Conservation (phyloP, 35 echinoderm and acorn worm genomes). For the Stichopus chloronotus region DNA sequence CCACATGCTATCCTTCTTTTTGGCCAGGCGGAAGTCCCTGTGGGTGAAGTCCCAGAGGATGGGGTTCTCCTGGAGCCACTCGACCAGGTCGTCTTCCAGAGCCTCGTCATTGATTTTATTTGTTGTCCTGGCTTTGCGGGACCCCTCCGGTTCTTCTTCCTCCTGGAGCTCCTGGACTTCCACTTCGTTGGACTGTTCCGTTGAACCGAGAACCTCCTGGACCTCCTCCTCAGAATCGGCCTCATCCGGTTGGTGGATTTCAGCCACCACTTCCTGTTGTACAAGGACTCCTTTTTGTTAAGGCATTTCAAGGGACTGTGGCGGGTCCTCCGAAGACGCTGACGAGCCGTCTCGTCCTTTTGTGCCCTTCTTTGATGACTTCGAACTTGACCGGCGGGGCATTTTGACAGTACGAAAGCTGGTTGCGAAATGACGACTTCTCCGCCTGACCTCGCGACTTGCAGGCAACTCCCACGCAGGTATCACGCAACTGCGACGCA, state of each 20-base stretch:
- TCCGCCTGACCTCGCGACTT: no score
- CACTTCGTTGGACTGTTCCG: slow-evolving; percentile 11
- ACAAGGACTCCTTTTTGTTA: background rate
- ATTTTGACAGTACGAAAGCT: background rate
- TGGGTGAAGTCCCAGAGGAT: slow-evolving; percentile 62
- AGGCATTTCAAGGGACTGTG: background rate
- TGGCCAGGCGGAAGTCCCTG: slow-evolving; percentile 55
- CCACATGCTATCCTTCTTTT: slow-evolving; percentile 58
- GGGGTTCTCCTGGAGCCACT: slow-evolving; percentile 62
- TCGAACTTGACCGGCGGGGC: slow-evolving; percentile 13
- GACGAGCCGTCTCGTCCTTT: background rate
- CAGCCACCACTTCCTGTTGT: background rate
- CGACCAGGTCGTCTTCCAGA: slow-evolving; percentile 56
- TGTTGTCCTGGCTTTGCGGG: slow-evolving; percentile 21
- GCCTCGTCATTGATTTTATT: slow-evolving; percentile 45
- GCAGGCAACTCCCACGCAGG: no score
- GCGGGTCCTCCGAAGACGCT: background rate
- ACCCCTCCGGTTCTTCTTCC: background rate
- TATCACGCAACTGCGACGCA: no score
- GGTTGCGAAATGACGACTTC: background rate
- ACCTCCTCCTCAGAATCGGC: slow-evolving; percentile 11
- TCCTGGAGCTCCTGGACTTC: slow-evolving; percentile 4
- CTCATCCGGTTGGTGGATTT: slow-evolving; percentile 8
- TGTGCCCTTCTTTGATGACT: background rate
- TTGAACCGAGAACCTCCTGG: background rate